Conservation (phyloP, 1,140 invertebrate species). For the Sitophilus oryzae region DNA sequence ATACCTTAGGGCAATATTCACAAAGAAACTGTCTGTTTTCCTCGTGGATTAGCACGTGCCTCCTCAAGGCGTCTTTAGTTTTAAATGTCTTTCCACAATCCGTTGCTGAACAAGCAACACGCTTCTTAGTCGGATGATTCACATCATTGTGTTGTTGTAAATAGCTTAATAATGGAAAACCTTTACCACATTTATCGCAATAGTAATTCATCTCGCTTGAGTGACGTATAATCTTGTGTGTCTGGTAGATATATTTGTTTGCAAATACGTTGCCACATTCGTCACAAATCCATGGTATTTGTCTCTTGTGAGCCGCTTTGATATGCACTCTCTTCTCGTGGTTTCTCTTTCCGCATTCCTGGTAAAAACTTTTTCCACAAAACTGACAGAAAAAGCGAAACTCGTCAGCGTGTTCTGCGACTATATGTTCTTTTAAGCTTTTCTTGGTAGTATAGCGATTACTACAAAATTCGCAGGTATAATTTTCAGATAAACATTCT, state of each 20-base stretch:
- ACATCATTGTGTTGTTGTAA: conserved; percentile 13
- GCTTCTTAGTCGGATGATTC: conserved; percentile 7
- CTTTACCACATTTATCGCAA: conserved; percentile 22
- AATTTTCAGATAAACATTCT: too few relatives aligned
- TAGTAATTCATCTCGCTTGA: conserved; percentile 6
- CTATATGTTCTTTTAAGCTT: conserved; percentile 13
- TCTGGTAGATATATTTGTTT: conserved; percentile 14
- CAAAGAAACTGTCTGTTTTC: neutral
- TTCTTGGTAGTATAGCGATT: conserved; percentile 8
- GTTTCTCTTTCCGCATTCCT: conserved; percentile 6
- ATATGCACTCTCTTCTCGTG: conserved; percentile 10
- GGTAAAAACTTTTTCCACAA: conserved; percentile 13
- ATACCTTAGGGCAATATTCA: neutral
- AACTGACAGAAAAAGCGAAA: conserved; percentile 15
- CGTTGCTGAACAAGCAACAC: neutral
- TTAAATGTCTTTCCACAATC: conserved; percentile 12
- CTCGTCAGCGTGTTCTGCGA: conserved; percentile 10
- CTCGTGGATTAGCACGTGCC: conserved; percentile 1
- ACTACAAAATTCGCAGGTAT: conserved; percentile 6
- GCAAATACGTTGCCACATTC: conserved; percentile 17
- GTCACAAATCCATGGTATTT: neutral
- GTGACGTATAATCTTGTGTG: conserved; percentile 12
- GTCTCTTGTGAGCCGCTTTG: neutral
- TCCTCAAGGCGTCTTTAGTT: neutral
- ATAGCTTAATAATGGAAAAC: conserved; percentile 14